Evolutionary conservation across 2,888 invertebrate species (phyloP), one percentile per base, ranked within the genome.

Genomic region (Agapostemon virescens): DNA sequence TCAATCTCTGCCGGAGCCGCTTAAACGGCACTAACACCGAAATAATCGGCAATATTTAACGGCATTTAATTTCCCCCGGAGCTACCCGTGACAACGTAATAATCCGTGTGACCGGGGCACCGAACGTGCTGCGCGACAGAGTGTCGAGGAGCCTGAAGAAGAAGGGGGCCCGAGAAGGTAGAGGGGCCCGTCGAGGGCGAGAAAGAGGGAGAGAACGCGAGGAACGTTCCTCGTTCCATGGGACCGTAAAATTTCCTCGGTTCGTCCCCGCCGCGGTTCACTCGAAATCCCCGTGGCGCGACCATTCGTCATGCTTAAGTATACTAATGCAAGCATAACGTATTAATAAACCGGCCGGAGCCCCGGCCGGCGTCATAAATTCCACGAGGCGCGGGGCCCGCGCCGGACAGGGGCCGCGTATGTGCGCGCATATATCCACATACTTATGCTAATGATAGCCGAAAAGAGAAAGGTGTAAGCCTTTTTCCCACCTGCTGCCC

Each of bases 301-400:
- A 88, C 88, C 91, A 91, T 92, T 91, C 90, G 91, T 92, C 92
- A 92, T 92, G 91, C 91, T 92, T 92, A 92, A 91, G 90, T 89
- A 89, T 90, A 91, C 90, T 91, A 91, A 92, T 91, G 91, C 91
- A 91, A 91, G 91, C 91, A 89, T 90, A 91, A 91, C 91, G 91
- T 91, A 92, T 92, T 92, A 92, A 92, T 92, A 91, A 91, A 90
- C 89, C 90, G 86, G 83, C 86, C 86, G 72, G 74, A 38, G 82
- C 81, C 80, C 82, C 84, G 86, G 82, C 79, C 86, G 86, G 84
- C 85, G 87, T 87, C 88, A 89, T 90, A 90, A 90, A 90, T 90
- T 87, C 85, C 84, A 75, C 58, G 85, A 87, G 84, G 82, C 79
- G 85, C 84, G 77, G 84, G 87, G 85, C 85, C 78, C 84, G 80